These are phyloP conservation scores for Eubasilissa splendida DNA, from an alignment of 2,888 invertebrate genomes.

Conservation along the genomic window DNA sequence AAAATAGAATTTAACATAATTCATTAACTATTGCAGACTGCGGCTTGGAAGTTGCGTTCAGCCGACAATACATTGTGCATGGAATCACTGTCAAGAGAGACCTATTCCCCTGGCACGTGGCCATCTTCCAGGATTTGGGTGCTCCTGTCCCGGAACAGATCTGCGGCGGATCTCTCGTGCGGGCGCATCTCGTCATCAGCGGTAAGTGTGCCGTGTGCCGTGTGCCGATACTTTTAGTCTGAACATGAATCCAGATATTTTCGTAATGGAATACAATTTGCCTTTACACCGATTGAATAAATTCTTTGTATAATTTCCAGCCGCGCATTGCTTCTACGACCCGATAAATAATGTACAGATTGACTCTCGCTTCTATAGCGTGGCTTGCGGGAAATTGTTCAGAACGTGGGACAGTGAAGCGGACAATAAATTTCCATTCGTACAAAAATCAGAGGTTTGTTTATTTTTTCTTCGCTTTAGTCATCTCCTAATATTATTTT, in stretches of 20 bases:
- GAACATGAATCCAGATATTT: background rate
- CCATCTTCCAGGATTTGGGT: background rate
- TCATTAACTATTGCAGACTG: slow-evolving; percentile 1
- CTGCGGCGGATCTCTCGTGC: slow-evolving; percentile 2
- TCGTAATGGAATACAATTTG: too few relatives aligned
- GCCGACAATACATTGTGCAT: background rate
- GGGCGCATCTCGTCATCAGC: background rate
- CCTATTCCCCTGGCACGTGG: background rate
- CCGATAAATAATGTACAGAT: background rate
- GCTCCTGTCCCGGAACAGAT: background rate
- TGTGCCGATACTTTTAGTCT: background rate
- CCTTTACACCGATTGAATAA: too few relatives aligned
- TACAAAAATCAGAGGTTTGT: slow-evolving; percentile 9
- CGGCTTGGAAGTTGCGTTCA: background rate
- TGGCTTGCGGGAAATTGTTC: slow-evolving; percentile 6
- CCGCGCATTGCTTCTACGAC: background rate
- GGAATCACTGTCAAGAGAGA: background rate
- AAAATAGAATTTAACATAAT: background rate
- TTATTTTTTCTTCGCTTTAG: background rate
- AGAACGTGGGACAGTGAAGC: background rate
- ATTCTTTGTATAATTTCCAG: background rate
- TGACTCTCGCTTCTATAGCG: background rate
- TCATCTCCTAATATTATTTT: too few relatives aligned
- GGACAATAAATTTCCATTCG: background rate
- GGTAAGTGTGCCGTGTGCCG: background rate